A percentile compares a stretch with the other conserved stretches of the same genome.
phyloP scores from a whole-genome alignment of 1,140 invertebrate species.

The Teleopsis dalmanni region DNA sequence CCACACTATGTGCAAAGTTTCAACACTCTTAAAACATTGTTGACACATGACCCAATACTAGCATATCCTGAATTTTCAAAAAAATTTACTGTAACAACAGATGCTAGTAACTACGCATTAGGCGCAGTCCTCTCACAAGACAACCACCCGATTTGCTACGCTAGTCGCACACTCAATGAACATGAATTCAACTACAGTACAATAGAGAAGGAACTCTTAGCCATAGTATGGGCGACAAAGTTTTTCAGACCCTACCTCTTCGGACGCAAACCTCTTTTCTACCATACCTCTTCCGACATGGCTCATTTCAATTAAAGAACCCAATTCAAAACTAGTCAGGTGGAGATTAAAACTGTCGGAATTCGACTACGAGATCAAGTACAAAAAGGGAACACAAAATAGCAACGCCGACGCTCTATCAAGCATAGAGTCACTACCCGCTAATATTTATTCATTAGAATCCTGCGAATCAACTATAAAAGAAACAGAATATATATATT shows the following conservation, averaged over 20 bases:
- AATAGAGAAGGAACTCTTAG: constrained; percentile 47
- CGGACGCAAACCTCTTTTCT: constrained; percentile 23
- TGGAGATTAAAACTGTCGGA: constrained; percentile 7
- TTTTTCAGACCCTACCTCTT: too few relatives aligned
- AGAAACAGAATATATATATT: not conserved
- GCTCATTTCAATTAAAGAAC: not conserved
- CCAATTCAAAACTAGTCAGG: constrained; percentile 1
- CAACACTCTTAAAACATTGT: not conserved
- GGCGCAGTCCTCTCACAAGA: constrained; percentile 31
- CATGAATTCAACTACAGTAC: constrained; percentile 36
- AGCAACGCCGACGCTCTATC: constrained; percentile 6
- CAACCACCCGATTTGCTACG: constrained; percentile 30
- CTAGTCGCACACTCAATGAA: constrained; percentile 28
- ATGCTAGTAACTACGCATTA: constrained; percentile 16
- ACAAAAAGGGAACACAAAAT: constrained; percentile 9
- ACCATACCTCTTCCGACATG: not conserved
- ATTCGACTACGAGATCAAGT: constrained; percentile 9
- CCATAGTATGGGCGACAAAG: too few relatives aligned
- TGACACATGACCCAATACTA: not conserved
- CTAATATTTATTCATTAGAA: too few relatives aligned
- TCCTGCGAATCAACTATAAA: too few relatives aligned
- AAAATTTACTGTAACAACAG: not conserved
- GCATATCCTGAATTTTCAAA: not conserved
- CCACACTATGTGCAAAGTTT: too few relatives aligned
- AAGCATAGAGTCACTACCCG: not conserved